Evolutionary conservation across 1,140 invertebrate genomes (phyloP).

Genomic region (Sitophilus oryzae): DNA sequence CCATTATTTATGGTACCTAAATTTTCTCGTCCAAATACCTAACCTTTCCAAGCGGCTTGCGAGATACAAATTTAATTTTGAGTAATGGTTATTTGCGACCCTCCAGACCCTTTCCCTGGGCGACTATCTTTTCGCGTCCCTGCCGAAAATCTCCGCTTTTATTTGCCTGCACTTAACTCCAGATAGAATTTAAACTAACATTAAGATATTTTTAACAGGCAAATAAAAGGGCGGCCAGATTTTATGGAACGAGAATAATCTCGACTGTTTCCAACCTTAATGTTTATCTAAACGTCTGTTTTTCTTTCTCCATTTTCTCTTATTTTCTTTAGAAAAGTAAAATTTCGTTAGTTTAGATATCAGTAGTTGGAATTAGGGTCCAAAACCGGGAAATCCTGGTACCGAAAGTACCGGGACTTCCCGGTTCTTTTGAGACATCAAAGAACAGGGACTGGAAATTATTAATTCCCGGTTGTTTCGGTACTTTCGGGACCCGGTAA

Average conservation of each 20-base stretch:
- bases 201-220: constrained; percentile 44
- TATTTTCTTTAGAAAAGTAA: too few species aligned
- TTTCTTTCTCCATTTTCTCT: constrained; percentile 11
- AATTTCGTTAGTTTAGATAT: too few species aligned
- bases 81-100: constrained; percentile 13
- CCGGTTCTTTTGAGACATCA: too few species aligned
- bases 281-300: constrained; percentile 34
- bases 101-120: constrained; percentile 4
- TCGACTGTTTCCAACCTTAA: constrained; percentile 32
- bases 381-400: too few species aligned
- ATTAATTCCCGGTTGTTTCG: too few species aligned
- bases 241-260: constrained; percentile 37
- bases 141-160: constrained; percentile 24
- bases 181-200: constrained; percentile 44
- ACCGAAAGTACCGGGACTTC: too few species aligned
- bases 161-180: constrained; percentile 42
- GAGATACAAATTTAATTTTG: constrained; percentile 17
- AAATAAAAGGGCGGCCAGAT: constrained; percentile 36
- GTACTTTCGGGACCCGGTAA: too few species aligned
- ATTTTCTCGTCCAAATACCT: too few species aligned
- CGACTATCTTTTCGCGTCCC: constrained; percentile 11
- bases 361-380: too few species aligned
- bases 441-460: too few species aligned
- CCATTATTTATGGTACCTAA: too few species aligned
- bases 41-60: constrained; percentile 1